Conservation (phyloP, 2,888 invertebrate genomes). For the Seladonia tumulorum region DNA sequence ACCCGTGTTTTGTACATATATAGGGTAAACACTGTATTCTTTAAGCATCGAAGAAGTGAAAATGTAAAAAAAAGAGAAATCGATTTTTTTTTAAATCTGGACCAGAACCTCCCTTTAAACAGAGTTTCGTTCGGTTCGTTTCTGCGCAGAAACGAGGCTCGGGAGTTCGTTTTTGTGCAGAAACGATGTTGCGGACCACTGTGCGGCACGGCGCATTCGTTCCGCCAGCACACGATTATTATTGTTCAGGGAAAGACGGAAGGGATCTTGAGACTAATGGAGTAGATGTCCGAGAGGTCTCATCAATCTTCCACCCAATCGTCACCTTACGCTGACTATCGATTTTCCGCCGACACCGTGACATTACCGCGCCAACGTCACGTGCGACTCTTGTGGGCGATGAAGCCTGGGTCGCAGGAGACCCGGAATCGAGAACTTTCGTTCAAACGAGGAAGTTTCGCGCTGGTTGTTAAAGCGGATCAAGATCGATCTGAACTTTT, state of each 20-base stretch:
- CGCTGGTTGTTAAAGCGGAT: neutral
- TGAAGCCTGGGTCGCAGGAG: neutral
- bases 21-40: no score
- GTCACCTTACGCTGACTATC: slow-evolving; percentile 12
- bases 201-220: neutral
- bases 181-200: neutral
- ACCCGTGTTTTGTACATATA: no score
- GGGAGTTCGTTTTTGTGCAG: no score
- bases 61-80: no score
- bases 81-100: no score
- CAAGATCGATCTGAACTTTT: neutral
- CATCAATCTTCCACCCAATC: slow-evolving; percentile 17
- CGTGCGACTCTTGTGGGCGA: neutral
- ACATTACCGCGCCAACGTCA: neutral
- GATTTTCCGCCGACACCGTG: slow-evolving; percentile 16
- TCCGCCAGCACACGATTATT: neutral
- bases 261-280: neutral
- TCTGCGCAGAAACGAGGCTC: neutral
- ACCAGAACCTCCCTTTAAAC: no score
- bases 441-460: neutral
- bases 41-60: no score
- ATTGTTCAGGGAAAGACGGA: slow-evolving; percentile 8
- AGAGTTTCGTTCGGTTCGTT: neutral
- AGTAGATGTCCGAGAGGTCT: slow-evolving; percentile 3
- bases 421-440: neutral